Base-by-base conservation (phyloP, 64 coral and sea anemone species). In the Platygyra sinensis region DNA sequence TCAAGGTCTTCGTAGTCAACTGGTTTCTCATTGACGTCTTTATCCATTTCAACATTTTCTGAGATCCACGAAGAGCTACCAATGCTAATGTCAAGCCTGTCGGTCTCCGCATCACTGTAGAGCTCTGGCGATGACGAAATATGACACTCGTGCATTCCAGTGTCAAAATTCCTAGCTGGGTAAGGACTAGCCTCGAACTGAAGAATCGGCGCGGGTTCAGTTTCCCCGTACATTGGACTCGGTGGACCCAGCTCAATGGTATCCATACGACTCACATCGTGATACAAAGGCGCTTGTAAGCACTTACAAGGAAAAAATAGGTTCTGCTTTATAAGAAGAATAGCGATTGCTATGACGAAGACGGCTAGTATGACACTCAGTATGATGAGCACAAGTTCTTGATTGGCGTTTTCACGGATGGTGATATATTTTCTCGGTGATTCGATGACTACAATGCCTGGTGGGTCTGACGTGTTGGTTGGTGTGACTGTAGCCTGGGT, bases 381-480 rank as follows among this genome's bases (percentile, higher is more conserved):
- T 74, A 97, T 86, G 25, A 97, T 97, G 3, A 97, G 95, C 33
- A 97, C 90, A 42, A 97, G 30, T 73, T 97, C 91, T 84, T 97
- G 95, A 18, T 97, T 93, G 69, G 77, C 80, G 51, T 91, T 82
- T 71, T 97, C 87, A 30, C 86, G 83, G 52, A 97, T 97, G 17
- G 95, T 97, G 52, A 97, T 94, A 30, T 90, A 94, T 87, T 94
- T 97, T 54, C 88, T 75, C 62, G 81, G 75, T 12, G 82, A 75
- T 62, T 97, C 95, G 22, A 97, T 94, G 62, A 97, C 93, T 3
- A 97, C 52, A 49, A 97, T 39, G 9, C 72, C 64, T 15, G 87
- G 87, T 38, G 72, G 51, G 73, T 93, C 75, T 57, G 54, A 14
- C 1, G 7, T 57, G 16, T 50, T 69, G 17, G 24, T 69, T 69